A percentile compares a stretch with the other conserved stretches of the same genome.
Evolutionary conservation across 2,797 vertebrate genomes (phyloP).

Genomic region (Hyperoplus immaculatus): DNA sequence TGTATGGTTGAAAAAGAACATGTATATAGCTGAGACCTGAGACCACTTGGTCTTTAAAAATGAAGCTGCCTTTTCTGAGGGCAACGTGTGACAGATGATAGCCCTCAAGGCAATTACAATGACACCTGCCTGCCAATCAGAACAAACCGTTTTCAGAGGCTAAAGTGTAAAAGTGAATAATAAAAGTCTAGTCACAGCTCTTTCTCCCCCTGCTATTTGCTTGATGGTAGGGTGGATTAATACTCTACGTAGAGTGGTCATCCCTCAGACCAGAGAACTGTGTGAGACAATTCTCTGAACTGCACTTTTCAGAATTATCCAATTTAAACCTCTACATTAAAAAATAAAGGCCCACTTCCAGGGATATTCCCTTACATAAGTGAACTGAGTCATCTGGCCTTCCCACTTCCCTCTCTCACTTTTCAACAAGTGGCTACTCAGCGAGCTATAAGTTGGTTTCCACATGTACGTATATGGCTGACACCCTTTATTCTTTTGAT

Average conservation of each 20-base stretch:
- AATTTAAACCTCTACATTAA: constrained; percentile 50
- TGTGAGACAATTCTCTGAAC: constrained; percentile 13
- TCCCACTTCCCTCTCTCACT: constrained; percentile 22
- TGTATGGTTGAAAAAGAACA: not conserved
- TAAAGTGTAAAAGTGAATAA: not conserved
- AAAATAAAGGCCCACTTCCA: constrained; percentile 45
- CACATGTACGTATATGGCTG: not conserved
- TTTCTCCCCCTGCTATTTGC: not conserved
- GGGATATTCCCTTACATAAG: constrained; percentile 48
- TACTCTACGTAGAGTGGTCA: not conserved
- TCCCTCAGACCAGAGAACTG: not conserved
- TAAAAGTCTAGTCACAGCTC: not conserved
- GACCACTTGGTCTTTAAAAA: not conserved
- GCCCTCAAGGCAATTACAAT: not conserved
- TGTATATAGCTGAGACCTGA: not conserved
- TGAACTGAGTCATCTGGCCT: constrained; percentile 16
- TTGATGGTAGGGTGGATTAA: constrained; percentile 1
- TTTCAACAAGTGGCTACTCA: constrained; percentile 14
- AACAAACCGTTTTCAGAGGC: not conserved
- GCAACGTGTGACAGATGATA: not conserved
- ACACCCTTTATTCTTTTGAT: constrained; percentile 3
- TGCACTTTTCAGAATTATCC: constrained; percentile 21
- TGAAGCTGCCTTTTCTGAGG: not conserved
- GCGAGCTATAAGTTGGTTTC: not conserved
- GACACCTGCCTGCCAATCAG: not conserved